Conservation (phyloP, 2,888 invertebrate genomes). For the Neoscelio sp. region DNA sequence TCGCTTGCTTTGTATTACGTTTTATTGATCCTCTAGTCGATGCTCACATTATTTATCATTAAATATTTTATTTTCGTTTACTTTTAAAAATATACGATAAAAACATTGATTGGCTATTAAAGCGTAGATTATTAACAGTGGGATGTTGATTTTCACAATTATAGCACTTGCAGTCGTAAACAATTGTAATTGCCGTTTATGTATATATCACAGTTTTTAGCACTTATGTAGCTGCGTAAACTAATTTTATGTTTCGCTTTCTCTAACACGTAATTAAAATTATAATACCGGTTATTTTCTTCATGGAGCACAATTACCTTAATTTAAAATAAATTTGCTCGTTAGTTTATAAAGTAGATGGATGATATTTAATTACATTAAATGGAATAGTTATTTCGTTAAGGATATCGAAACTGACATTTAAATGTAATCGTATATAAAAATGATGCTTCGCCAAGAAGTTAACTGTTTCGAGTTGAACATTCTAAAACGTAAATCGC, state of each 20-base stretch:
- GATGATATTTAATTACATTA: too few relatives aligned
- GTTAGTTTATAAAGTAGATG: neutral
- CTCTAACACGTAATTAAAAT: slow-evolving; percentile 19
- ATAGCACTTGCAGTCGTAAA: slow-evolving; percentile 36
- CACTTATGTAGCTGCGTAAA: slow-evolving; percentile 24
- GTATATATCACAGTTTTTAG: slow-evolving; percentile 24
- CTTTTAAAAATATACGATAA: slow-evolving; percentile 18
- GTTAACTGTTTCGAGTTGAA: too few relatives aligned
- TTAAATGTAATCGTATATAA: too few relatives aligned
- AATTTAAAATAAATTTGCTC: neutral
- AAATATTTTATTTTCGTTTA: slow-evolving; percentile 33
- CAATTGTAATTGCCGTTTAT: slow-evolving; percentile 32
- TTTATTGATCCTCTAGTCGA: slow-evolving; percentile 36
- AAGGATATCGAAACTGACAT: too few relatives aligned
- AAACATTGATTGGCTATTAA: slow-evolving; percentile 34
- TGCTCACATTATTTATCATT: slow-evolving; percentile 32
- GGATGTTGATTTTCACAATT: slow-evolving; percentile 40
- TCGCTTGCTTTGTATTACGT: slow-evolving; percentile 20
- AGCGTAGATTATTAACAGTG: slow-evolving; percentile 37
- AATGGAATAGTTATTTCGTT: too few relatives aligned
- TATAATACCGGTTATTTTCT: too few relatives aligned
- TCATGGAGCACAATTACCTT: neutral
- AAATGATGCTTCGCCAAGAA: too few relatives aligned
- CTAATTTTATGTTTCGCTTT: slow-evolving; percentile 34
- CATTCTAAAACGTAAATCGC: too few relatives aligned